Base-by-base conservation (phyloP, 2,888 invertebrate species). In the Gisinianus flammeolus region DNA sequence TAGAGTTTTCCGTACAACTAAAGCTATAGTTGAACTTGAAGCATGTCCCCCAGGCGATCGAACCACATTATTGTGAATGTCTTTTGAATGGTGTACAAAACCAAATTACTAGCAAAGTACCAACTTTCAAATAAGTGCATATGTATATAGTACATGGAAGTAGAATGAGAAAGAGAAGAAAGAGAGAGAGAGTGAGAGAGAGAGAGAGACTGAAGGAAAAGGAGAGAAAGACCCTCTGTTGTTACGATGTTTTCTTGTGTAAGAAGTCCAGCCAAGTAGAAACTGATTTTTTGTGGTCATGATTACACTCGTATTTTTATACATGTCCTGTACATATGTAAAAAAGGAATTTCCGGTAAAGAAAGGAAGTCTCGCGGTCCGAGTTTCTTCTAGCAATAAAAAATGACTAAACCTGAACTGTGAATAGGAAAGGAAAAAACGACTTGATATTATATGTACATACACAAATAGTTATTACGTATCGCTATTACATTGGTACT, bases 311-410 rank as follows among this genome's bases (percentile, higher is more conserved):
- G 8, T 44, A 44, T 19, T 4, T 44, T 16, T 44, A 19, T 44
- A 44, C 44, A 4, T 2, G 8, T 12, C 16, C 44, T 44, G 44
- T 44, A 44, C 44, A 44, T 44, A 44, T 6, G 44, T 44, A 44
- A 44, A 44, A 44, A 44, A 81, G 81, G 83, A 83, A 80, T 83
- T 82, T 83, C 83, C 83, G 82, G 82, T 83, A 78, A 58, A 79
- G 82, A 82, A 83, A 82, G 83, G 82, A 81, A 83, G 83, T 82
- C 78, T 78, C 75, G 79, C 69, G 76, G 69, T 73, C 58, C 52
- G 66, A 64, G 74, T 74, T 74, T 74, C 74, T 74, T 74, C 74
- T 64, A 74, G 74, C 66, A 44, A 74, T 74, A 74, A 74, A 74
- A 64, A 74, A 74, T 66, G 35, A 74, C 74, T 74, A 74, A 79